Evolutionary conservation across 2,113 vertebrate species (phyloP).

Genomic region (Grallaria varia): DNA sequence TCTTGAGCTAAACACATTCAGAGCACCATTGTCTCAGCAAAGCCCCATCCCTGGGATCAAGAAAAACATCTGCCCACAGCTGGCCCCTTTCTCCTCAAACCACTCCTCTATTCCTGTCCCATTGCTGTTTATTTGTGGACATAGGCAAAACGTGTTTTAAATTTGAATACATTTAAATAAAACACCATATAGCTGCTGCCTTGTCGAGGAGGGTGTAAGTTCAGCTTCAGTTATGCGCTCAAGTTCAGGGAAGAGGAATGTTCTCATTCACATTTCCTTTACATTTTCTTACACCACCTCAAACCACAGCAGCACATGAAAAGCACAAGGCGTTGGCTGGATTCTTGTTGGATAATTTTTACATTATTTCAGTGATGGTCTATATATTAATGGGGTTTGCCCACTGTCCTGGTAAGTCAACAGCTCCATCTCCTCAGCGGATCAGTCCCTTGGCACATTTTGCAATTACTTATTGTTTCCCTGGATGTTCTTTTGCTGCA

Average conservation of each 20-base stretch:
- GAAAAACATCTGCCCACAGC: neutral
- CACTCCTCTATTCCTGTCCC: neutral
- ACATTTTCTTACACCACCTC: neutral
- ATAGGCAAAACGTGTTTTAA: neutral
- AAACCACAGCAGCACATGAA: neutral
- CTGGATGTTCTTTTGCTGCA: slow-evolving; percentile 60
- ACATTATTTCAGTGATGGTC: neutral
- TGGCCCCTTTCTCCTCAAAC: neutral
- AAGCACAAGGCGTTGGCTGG: neutral
- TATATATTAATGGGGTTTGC: slow-evolving; percentile 4
- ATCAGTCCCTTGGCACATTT: slow-evolving; percentile 18
- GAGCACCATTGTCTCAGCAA: neutral
- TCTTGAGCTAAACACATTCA: neutral
- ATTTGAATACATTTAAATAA: neutral
- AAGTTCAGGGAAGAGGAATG: neutral
- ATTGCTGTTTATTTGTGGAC: neutral
- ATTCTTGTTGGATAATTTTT: neutral
- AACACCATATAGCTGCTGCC: neutral
- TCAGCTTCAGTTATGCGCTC: neutral
- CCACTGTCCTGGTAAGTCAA: neutral
- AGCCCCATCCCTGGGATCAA: rapidly evolving
- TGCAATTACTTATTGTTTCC: slow-evolving; percentile 61
- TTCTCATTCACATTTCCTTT: neutral
- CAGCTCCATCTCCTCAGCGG: neutral
- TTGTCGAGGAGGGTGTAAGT: neutral